phyloP scores from a whole-genome alignment of 2,888 invertebrate genomes.

The Heliconius ethilla region DNA sequence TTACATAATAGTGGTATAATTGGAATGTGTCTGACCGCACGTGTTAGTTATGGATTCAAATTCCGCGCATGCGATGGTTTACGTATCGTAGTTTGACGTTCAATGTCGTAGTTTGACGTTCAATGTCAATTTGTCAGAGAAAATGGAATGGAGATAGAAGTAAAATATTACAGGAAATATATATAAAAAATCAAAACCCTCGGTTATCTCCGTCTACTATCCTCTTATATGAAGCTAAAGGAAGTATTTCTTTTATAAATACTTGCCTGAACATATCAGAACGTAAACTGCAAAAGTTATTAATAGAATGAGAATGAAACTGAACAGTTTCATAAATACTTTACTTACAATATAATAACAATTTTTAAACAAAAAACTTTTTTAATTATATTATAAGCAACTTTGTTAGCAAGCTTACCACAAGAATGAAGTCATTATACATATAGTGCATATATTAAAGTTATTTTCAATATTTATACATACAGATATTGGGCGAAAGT shows the following conservation, averaged over 20 bases:
- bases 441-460: too few species aligned
- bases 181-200: too few species aligned
- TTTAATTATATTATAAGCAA: slow-evolving; percentile 2
- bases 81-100: too few species aligned
- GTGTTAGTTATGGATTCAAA: background rate
- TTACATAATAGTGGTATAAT: background rate
- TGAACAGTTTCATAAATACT: background rate
- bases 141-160: too few species aligned
- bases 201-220: too few species aligned
- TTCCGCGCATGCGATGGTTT: background rate
- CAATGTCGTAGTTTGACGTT: too few species aligned
- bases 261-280: background rate
- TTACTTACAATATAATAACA: background rate
- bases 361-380: slow-evolving; percentile 2
- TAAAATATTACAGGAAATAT: too few species aligned
- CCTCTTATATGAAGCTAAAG: too few species aligned
- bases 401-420: slow-evolving; percentile 7
- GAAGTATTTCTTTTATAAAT: background rate
- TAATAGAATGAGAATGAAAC: background rate
- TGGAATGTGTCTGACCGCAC: slow-evolving; percentile 16
- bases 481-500: too few species aligned
- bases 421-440: background rate
- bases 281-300: background rate
- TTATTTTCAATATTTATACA: too few species aligned
- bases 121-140: too few species aligned